phyloP scores from a whole-genome alignment of 2,888 invertebrate species.

The Cistogaster globosa region DNA sequence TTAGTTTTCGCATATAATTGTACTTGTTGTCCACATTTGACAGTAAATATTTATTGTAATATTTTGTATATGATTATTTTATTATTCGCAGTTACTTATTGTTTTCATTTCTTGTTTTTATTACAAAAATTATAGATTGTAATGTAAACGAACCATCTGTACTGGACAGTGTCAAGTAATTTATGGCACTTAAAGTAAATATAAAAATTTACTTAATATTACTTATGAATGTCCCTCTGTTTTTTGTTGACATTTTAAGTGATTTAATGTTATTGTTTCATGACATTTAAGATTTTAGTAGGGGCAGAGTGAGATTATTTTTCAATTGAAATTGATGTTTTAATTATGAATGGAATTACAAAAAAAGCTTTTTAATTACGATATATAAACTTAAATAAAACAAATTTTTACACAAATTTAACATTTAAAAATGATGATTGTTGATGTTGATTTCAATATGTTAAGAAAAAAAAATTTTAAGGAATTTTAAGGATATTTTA shows the following conservation, averaged over 20 bases:
- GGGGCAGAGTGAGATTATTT: conserved; percentile 33
- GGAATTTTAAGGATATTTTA: no score
- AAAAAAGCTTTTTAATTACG: background rate
- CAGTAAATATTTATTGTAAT: conserved; percentile 60
- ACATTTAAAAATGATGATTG: no score
- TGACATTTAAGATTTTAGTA: conserved; percentile 66
- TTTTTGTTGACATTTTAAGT: conserved; percentile 80
- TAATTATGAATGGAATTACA: conserved; percentile 22
- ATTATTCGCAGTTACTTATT: conserved; percentile 21
- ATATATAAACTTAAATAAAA: background rate
- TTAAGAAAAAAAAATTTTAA: no score
- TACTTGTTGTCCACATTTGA: conserved; percentile 65
- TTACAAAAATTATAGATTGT: conserved; percentile 68
- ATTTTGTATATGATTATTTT: conserved; percentile 48
- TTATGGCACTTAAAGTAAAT: conserved; percentile 16
- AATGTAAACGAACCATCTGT: conserved; percentile 77
- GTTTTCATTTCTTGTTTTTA: conserved; percentile 15
- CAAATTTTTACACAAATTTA: no score
- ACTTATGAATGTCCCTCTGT: conserved; percentile 39
- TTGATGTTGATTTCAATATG: no score
- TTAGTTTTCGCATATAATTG: conserved; percentile 11
- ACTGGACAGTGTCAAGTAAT: conserved; percentile 68
- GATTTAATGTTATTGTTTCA: conserved; percentile 81
- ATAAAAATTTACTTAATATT: conserved; percentile 30
- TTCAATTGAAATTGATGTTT: conserved; percentile 65